Base-by-base conservation (phyloP, 2,888 invertebrate genomes). In the Drosophila limbata region DNA sequence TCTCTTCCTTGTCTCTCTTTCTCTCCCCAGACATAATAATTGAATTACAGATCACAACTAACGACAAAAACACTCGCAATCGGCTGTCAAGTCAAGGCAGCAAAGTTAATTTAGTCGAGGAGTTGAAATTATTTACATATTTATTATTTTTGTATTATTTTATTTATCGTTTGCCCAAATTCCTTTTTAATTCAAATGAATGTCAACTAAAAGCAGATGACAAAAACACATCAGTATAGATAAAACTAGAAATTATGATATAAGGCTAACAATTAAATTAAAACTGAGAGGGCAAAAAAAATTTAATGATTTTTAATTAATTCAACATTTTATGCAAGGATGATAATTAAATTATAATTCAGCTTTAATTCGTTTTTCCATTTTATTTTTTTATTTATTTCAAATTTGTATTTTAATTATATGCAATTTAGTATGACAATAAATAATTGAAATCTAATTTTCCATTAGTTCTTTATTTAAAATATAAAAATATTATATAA, bases 41-140 rank as follows among this genome's bases (percentile, higher is more conserved):
- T 77, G 77, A 76, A 76, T 76, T 70, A 63, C 62, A 35, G 69
- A 64, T 65, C 53, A 33, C 52, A 55, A 70, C 45, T 62, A 60
- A 65, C 66, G 65, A 56, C 77, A 76, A 42, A 62, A 69, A 44
- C 64, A 57, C 44, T 40, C 40, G 57, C 45, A 25, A 25, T 44
- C 51, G 51, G 42, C 47, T 51, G 56, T 11, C 35, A 28, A 63
- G 44, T 35, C 73, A 33, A 47, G 15, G 15, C 10, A 44, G 48
- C 53, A 45, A 19, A 37, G 40, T n/a, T 57, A 50, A 42, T 52
- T 44, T 45, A 62, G 56, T 69, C 19, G 19, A 33, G 17, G 25
- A n/a, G 10, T 11, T 28, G 2, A 47, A n/a, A 25, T 21, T 13
- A 21, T 4, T 13, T 9, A 9, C 3, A n/a, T 25, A 25, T 21